A percentile compares a stretch with the other conserved stretches of the same genome.
Evolutionary conservation across 2,797 vertebrate genomes (phyloP).

Genomic region (Acridotheres tristis): DNA sequence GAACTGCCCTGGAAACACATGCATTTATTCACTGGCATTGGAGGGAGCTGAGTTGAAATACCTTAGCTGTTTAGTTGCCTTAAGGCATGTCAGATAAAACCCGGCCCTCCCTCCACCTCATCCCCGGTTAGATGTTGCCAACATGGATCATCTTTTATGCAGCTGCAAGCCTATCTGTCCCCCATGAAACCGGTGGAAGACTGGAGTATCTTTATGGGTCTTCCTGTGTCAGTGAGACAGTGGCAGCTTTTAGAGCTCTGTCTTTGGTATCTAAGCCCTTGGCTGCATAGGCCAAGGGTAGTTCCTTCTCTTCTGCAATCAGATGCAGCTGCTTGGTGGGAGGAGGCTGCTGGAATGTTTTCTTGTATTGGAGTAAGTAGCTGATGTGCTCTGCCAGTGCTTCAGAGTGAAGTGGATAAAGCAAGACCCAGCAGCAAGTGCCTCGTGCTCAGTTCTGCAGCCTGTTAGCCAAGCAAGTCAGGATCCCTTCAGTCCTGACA

Average conservation of each 20-base stretch:
- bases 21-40: background rate
- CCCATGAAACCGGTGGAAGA: background rate
- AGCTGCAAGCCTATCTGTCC: background rate
- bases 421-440: rapidly evolving
- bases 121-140: background rate
- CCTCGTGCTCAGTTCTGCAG: background rate
- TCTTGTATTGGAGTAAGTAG: background rate
- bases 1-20: background rate
- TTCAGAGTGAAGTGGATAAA: background rate
- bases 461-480: background rate
- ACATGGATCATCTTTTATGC: rapidly evolving
- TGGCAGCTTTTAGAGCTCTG: background rate
- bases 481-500: background rate
- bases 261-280: background rate
- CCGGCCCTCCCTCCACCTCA: background rate
- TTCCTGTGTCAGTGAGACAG: background rate
- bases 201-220: background rate
- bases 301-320: background rate
- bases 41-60: background rate
- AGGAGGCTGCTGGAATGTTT: background rate
- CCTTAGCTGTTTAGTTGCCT: background rate
- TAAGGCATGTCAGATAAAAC: background rate
- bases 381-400: background rate
- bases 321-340: background rate
- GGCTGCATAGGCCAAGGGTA: background rate